Percentiles rank a stretch among this genome's conserved stretches.
Conservation (phyloP, 2,797 vertebrate species). For the Pipistrellus pygmaeus region DNA sequence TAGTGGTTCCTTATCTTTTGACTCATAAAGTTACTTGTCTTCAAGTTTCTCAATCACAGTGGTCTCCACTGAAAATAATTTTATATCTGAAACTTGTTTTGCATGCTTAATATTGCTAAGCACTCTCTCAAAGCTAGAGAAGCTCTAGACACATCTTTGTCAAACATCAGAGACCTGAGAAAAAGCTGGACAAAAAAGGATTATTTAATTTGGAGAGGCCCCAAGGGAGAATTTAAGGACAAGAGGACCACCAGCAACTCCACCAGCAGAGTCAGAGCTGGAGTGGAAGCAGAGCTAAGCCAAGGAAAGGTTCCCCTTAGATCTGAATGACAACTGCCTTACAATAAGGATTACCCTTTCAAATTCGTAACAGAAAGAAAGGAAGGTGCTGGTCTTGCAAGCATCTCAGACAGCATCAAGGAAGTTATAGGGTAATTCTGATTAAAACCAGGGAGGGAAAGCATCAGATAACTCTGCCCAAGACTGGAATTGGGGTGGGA, state of each 20-base stretch:
- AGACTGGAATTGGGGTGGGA: neutral
- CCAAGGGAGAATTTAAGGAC: conserved; percentile 42
- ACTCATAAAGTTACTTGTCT: conserved; percentile 10
- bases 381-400: neutral
- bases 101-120: neutral
- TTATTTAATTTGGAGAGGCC: neutral
- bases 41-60: neutral
- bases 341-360: neutral
- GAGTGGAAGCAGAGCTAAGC: neutral
- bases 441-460: conserved; percentile 1
- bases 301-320: neutral
- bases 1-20: conserved; percentile 32
- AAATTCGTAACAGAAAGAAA: neutral
- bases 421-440: neutral
- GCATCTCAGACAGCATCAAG: neutral
- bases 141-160: neutral
- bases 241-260: neutral
- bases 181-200: neutral
- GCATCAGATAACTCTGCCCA: neutral
- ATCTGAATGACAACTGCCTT: neutral
- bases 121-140: neutral
- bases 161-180: neutral
- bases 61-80: conserved; percentile 13
- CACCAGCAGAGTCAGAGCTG: neutral
- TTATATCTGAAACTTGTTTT: conserved; percentile 24